phyloP scores from a whole-genome alignment of 2,797 vertebrate genomes.

The Galago senegalensis region DNA sequence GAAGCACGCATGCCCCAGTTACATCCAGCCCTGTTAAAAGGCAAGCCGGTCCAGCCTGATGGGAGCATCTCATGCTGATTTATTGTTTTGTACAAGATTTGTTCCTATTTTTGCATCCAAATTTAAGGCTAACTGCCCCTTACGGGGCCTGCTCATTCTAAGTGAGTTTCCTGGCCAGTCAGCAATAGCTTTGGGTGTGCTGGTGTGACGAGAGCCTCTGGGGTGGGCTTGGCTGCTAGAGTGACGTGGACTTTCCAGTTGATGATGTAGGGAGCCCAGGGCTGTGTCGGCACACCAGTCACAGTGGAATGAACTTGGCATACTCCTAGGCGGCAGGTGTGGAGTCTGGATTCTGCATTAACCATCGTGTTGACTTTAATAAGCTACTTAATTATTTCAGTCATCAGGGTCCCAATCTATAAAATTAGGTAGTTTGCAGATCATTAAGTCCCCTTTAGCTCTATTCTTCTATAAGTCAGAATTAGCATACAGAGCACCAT shows the following conservation, averaged over 20 bases:
- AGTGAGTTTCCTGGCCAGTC: not conserved
- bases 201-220: not conserved
- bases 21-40: slow-evolving; percentile 16
- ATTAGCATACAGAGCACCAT: not conserved
- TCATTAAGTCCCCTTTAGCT: not conserved
- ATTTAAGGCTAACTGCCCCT: not conserved
- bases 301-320: not conserved
- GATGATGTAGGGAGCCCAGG: not conserved
- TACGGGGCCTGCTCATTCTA: not conserved
- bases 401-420: not conserved
- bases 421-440: not conserved
- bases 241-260: not conserved
- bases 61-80: not conserved
- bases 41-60: not conserved
- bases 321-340: not conserved
- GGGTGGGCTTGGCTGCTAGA: not conserved
- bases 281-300: not conserved
- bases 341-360: not conserved
- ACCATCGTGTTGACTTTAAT: not conserved
- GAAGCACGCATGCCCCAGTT: not conserved
- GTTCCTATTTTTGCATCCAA: not conserved
- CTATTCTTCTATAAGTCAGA: not conserved
- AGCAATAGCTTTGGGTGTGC: not conserved
- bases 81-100: slow-evolving; percentile 1
- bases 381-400: not conserved